Conservation (phyloP, 2,113 vertebrate species). For the Oostethus manadensis region DNA sequence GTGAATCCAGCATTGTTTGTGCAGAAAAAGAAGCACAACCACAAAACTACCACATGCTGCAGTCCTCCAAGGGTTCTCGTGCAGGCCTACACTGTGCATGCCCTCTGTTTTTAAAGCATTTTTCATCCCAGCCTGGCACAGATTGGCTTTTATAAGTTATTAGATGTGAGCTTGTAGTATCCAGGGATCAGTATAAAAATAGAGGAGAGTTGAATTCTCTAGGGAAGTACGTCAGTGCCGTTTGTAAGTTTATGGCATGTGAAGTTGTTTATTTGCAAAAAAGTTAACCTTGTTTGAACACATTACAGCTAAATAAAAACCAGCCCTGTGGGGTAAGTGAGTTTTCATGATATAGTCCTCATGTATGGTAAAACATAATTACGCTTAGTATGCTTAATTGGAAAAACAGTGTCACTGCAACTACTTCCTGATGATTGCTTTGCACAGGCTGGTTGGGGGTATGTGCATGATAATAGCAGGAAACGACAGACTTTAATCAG, state of each 20-base stretch:
- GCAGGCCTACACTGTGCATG: neutral
- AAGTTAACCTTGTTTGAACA: slow-evolving; percentile 6
- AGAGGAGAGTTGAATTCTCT: neutral
- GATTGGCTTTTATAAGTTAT: neutral
- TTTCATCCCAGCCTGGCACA: neutral
- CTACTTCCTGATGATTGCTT: slow-evolving; percentile 57
- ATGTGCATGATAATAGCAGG: slow-evolving; percentile 63
- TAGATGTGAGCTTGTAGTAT: neutral
- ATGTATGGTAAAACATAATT: slow-evolving; percentile 32
- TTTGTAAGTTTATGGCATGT: slow-evolving; percentile 3
- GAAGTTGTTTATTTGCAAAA: slow-evolving; percentile 14
- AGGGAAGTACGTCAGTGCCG: neutral
- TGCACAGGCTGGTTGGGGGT: slow-evolving; percentile 44
- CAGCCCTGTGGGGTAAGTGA: slow-evolving; percentile 11
- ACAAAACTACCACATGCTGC: no score
- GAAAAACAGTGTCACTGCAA: slow-evolving; percentile 46
- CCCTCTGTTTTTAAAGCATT: neutral
- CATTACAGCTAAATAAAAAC: slow-evolving; percentile 36
- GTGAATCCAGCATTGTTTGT: no score
- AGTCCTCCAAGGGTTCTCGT: neutral
- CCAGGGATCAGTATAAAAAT: neutral
- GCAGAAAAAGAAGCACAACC: no score
- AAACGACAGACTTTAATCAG: slow-evolving; percentile 67
- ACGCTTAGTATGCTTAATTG: slow-evolving; percentile 35
- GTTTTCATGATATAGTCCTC: slow-evolving; percentile 44